phyloP scores from a whole-genome alignment of 2,113 vertebrate species.

The Bufo bufo region DNA sequence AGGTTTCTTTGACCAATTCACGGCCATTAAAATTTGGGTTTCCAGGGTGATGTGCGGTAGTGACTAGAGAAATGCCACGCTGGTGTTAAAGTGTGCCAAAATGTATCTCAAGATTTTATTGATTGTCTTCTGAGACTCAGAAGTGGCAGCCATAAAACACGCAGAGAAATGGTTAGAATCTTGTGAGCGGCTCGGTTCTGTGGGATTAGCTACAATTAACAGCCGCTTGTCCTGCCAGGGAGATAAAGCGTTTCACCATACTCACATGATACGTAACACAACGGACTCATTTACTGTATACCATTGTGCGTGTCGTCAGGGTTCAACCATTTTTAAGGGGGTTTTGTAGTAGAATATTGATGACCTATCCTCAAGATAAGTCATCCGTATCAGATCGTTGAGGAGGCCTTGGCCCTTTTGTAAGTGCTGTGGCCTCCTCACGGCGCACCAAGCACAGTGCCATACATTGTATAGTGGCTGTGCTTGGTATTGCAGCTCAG shows the following conservation, averaged over 20 bases:
- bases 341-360: too few relatives aligned
- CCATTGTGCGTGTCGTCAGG: too few relatives aligned
- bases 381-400: too few relatives aligned
- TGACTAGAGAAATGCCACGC: conserved; percentile 10
- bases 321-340: too few relatives aligned
- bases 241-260: not conserved
- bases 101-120: conserved; percentile 37
- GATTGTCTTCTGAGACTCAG: conserved; percentile 37
- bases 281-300: too few relatives aligned
- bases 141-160: conserved; percentile 42
- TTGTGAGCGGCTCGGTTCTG: not conserved
- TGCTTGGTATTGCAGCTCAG: too few relatives aligned
- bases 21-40: conserved; percentile 33
- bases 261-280: too few relatives aligned
- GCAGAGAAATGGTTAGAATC: not conserved
- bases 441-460: too few relatives aligned
- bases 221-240: conserved; percentile 12
- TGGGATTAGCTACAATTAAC: conserved; percentile 13
- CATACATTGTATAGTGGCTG: too few relatives aligned
- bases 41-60: conserved; percentile 14
- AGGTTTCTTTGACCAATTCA: conserved; percentile 30
- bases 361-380: too few relatives aligned
- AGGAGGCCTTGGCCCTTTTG: too few relatives aligned
- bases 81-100: conserved; percentile 37
- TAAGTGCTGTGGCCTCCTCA: too few relatives aligned